phyloP scores from a whole-genome alignment of 2,113 vertebrate genomes.

The Puffinus mauretanicus region DNA sequence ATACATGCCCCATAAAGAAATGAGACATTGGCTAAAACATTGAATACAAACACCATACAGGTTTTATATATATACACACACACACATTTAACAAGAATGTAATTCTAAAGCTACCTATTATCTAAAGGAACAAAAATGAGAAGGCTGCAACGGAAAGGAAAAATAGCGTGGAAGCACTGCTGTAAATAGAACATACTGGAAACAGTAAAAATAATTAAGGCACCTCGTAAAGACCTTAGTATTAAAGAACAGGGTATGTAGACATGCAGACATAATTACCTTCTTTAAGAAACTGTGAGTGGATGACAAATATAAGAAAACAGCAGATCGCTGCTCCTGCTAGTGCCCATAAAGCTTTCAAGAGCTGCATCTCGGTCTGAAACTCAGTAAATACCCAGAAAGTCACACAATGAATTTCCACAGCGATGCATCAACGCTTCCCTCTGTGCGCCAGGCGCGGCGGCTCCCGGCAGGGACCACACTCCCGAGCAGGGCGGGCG shows the following conservation, averaged over 20 bases:
- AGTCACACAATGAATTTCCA: conserved; percentile 76
- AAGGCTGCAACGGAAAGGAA: neutral
- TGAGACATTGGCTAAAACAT: neutral
- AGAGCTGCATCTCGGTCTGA: conserved; percentile 93
- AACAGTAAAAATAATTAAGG: conserved; percentile 63
- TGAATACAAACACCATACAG: neutral
- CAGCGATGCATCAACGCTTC: conserved; percentile 77
- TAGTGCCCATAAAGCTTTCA: conserved; percentile 95
- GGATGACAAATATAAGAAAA: conserved; percentile 90
- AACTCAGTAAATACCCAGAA: conserved; percentile 81
- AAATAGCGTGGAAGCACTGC: conserved; percentile 30
- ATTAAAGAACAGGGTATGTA: conserved; percentile 43
- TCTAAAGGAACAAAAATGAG: conserved; percentile 22
- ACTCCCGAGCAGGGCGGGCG: conserved; percentile 62
- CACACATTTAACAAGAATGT: neutral
- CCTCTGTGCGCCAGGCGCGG: conserved; percentile 69
- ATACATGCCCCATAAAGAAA: neutral
- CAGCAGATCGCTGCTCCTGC: conserved; percentile 96
- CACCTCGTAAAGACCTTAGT: conserved; percentile 45
- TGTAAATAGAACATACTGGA: conserved; percentile 64
- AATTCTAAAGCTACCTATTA: conserved; percentile 25
- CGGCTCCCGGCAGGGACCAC: conserved; percentile 67
- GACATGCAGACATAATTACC: conserved; percentile 82
- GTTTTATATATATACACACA: neutral
- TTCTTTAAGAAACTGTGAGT: conserved; percentile 95